Conservation (phyloP, 2,888 invertebrate species). For the Eupelmus urozonus region DNA sequence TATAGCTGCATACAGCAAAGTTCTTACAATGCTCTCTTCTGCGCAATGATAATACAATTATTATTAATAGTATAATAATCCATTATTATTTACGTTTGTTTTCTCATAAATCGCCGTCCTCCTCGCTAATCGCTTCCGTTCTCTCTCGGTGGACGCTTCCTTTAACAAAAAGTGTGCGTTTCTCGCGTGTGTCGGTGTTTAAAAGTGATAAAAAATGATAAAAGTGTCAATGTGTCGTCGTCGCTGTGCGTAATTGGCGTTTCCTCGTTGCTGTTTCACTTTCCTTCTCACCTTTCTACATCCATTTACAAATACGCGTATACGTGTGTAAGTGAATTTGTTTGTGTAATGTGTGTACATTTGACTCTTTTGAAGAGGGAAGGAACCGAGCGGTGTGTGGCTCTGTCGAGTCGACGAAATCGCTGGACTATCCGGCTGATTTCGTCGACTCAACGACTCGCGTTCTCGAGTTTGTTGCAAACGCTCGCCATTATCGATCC, state of each 20-base stretch:
- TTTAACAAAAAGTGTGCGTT: slow-evolving; percentile 18
- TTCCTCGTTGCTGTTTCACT: background rate
- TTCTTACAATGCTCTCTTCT: slow-evolving; percentile 54
- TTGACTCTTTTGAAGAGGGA: slow-evolving; percentile 41
- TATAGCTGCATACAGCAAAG: slow-evolving; percentile 45
- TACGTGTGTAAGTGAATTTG: background rate
- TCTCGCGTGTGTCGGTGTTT: slow-evolving; percentile 24
- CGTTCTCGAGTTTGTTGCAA: background rate
- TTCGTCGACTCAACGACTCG: slow-evolving; percentile 5
- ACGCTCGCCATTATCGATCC: slow-evolving; percentile 43
- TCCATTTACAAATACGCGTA: background rate
- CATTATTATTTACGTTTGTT: slow-evolving; percentile 45
- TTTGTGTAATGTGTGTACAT: slow-evolving; percentile 14
- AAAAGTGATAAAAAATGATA: slow-evolving; percentile 12
- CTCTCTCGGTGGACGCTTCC: slow-evolving; percentile 34
- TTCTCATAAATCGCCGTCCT: background rate
- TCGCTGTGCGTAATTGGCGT: slow-evolving; percentile 39
- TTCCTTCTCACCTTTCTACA: background rate
- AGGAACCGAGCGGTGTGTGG: slow-evolving; percentile 24
- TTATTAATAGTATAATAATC: slow-evolving; percentile 52
- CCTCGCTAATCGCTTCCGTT: slow-evolving; percentile 7
- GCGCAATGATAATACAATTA: slow-evolving; percentile 59
- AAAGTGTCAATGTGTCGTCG: slow-evolving; percentile 28
- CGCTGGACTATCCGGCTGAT: background rate
- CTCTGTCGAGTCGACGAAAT: background rate